phyloP scores from a whole-genome alignment of 1,140 invertebrate genomes.

The Cephus cinctus region DNA sequence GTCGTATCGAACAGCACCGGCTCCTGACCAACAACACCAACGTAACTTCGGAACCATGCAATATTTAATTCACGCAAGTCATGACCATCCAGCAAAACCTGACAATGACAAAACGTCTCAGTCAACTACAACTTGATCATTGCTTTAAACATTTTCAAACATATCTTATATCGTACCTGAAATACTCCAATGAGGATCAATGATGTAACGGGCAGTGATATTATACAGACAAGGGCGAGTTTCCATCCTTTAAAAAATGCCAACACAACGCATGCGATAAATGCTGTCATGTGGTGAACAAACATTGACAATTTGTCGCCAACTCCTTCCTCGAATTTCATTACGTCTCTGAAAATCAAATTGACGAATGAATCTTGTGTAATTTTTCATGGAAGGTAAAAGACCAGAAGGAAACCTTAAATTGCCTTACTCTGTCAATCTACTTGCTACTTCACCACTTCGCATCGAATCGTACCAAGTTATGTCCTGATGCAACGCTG shows the following conservation, averaged over 20 bases:
- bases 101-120: slow-evolving; percentile 18
- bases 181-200: slow-evolving; percentile 63
- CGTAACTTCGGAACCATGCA: slow-evolving; percentile 68
- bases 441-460: slow-evolving; percentile 77
- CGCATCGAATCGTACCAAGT: slow-evolving; percentile 82
- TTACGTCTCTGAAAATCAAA: slow-evolving; percentile 71
- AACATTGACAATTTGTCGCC: slow-evolving; percentile 86
- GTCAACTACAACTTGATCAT: too few relatives aligned
- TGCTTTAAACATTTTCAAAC: too few relatives aligned
- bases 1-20: slow-evolving; percentile 75
- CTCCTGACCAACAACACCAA: slow-evolving; percentile 80
- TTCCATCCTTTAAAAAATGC: slow-evolving; percentile 81
- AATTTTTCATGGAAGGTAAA: slow-evolving; percentile 15
- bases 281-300: slow-evolving; percentile 69
- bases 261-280: slow-evolving; percentile 68
- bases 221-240: slow-evolving; percentile 76
- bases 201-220: slow-evolving; percentile 71
- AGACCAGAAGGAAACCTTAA: slow-evolving; percentile 7
- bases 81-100: slow-evolving; percentile 66
- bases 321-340: slow-evolving; percentile 86
- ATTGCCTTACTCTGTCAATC: slow-evolving; percentile 75
- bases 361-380: background rate
- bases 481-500: slow-evolving; percentile 71
- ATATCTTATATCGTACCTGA: slow-evolving; percentile 53
- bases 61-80: slow-evolving; percentile 68